Evolutionary conservation across 2,113 vertebrate genomes (phyloP), one percentile per base, ranked within the genome.

Genomic region (Vulpes vulpes): DNA sequence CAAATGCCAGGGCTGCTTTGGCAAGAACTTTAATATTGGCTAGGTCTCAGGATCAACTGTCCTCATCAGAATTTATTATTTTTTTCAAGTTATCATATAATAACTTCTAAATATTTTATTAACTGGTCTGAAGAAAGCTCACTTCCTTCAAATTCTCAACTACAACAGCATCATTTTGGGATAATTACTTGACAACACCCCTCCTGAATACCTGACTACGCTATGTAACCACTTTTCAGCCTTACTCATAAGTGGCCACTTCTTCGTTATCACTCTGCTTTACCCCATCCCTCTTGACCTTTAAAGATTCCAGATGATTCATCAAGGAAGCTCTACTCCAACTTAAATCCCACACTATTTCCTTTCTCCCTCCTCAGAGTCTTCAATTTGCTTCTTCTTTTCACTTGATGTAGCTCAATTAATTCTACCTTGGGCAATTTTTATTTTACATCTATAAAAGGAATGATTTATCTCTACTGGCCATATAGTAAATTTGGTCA

Each of bases 61-160:
- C 78, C 30, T 79, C 80, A 88, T 96, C 85, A 94, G 67, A 38
- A 78, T 67, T 94, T 97, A 87, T 95, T 92, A 22, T 81, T 85
- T 78, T 92, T 91, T 97, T 67, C 62, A 59, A 94, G 32, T 80
- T 84, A 92, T 90, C n/a, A 92, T 87, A 87, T 67, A 95, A 96
- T 92, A 95, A 82, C 65, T 95, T 71, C 30, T 55, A 93, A 98
- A 97, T 97, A 96, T 95, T 97, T 96, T 95, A 97, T 96, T 95
- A 91, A 71, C 51, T 62, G 59, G 27, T 43, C 22, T 91, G 20
- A 94, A 65, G 60, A 91, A 89, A 94, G 35, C 6, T 60, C 51
- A 79, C 32, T 67, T 92, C 8, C 80, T 91, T 96, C 84, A 90
- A 85, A 89, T 74, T 92, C 30, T 79, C 20, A 49, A 95, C 38